These are phyloP conservation scores for Periplaneta americana DNA, from an alignment of 1,140 invertebrate genomes.

Conservation along the genomic window DNA sequence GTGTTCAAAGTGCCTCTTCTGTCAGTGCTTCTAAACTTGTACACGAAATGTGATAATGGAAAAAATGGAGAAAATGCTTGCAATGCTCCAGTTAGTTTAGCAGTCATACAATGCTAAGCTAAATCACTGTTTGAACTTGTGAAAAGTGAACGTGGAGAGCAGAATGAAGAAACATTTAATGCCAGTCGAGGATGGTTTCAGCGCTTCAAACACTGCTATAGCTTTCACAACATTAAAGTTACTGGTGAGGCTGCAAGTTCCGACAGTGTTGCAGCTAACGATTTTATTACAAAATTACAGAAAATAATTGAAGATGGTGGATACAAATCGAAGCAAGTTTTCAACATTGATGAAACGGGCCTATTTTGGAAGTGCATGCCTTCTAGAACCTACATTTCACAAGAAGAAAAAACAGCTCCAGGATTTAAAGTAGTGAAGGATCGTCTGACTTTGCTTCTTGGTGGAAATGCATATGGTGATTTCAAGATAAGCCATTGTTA, in stretches of 20 bases:
- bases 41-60: conserved; percentile 26
- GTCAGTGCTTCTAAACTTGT: conserved; percentile 15
- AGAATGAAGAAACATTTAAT: conserved; percentile 23
- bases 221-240: conserved; percentile 32
- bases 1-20: too few relatives aligned
- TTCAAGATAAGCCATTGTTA: conserved; percentile 38
- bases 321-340: conserved; percentile 35
- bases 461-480: conserved; percentile 37
- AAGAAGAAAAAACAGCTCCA: conserved; percentile 33
- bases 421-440: conserved; percentile 41
- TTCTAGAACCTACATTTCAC: conserved; percentile 34
- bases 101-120: not conserved
- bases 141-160: too few relatives aligned
- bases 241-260: conserved; percentile 32
- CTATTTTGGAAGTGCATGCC: conserved; percentile 44
- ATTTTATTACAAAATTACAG: conserved; percentile 32
- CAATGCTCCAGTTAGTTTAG: conserved; percentile 6
- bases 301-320: conserved; percentile 33
- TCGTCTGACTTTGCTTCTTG: conserved; percentile 37
- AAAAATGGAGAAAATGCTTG: conserved; percentile 28
- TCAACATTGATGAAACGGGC: conserved; percentile 38
- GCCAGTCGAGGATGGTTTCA: conserved; percentile 36
- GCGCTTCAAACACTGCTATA: conserved; percentile 31
- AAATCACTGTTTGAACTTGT: not conserved
- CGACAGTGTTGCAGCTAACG: conserved; percentile 30